Evolutionary conservation across 2,113 vertebrate genomes (phyloP), one percentile per base, ranked within the genome.

Genomic region (Ptychochromis oligacanthus): DNA sequence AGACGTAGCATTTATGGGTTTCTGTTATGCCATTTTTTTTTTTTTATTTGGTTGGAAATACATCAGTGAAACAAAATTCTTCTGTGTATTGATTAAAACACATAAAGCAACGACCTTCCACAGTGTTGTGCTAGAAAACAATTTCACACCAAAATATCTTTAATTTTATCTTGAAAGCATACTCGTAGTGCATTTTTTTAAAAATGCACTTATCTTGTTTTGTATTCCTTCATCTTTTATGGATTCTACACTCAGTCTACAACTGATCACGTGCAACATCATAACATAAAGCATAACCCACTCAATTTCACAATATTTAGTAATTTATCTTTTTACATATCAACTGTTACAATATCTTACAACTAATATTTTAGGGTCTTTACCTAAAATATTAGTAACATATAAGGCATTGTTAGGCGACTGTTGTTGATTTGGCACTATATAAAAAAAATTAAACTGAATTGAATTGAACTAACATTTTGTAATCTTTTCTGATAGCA

Each of bases 21-120:
- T 5, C 5, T 3, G 13, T 46, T 46, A 46, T 46, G 14, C 43
- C 43, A 46, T 46, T 46, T 46, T 46, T 46, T 15, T 46, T 46
- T 46, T 46, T 46, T 15, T 10, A 38, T 38, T 38, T 6, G 43
- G 13, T 60, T 40, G 61, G 13, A 65, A 43, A 24, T 1, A 40
- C 20, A n/a, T 54, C 49, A 20, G 20, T 62, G 60, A 38, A 64
- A 22, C 34, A 0, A 38, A 0, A 64, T 62, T 20, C 20, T 62
- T 62, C 34, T 64, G 6, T 64, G 34, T 64, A 22, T 64, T 38
- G 7, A 20, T 54, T 20, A 20, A 20, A 20, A 20, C 18, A 18
- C 20, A 64, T 22, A n/a, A 38, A 38, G 2, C 34, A 18, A 20
- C 10, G 13, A 34, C 18, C 12, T 62, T 2, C 18, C 60, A 36